phyloP scores from a whole-genome alignment of 2,888 invertebrate genomes.

The Biston stratarius region DNA sequence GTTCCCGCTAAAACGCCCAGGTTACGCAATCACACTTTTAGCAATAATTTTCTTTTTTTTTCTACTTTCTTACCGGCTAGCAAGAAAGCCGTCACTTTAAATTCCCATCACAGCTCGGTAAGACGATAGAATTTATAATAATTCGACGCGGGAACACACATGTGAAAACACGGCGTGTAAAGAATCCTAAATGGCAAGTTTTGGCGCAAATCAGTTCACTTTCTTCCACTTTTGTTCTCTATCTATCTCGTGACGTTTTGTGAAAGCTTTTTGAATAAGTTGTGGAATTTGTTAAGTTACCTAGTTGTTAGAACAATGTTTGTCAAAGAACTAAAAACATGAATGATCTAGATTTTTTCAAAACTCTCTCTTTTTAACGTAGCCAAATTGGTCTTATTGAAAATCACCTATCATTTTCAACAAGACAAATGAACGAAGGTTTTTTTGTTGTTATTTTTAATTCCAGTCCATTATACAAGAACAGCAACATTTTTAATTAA shows the following conservation, averaged over 20 bases:
- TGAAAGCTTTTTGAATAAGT: conserved; percentile 47
- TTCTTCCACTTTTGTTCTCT: conserved; percentile 52
- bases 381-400: no score
- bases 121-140: conserved; percentile 72
- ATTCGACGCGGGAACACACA: conserved; percentile 57
- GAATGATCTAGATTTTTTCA: no score
- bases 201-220: conserved; percentile 49
- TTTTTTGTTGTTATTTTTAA: no score
- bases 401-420: no score
- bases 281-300: not conserved
- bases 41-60: conserved; percentile 24
- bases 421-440: no score
- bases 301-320: no score
- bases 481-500: no score
- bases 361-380: no score
- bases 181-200: conserved; percentile 63
- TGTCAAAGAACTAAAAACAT: no score
- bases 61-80: conserved; percentile 57
- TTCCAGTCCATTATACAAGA: no score
- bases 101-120: conserved; percentile 44
- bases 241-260: conserved; percentile 48
- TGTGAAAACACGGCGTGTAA: conserved; percentile 72
- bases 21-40: conserved; percentile 6
- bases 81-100: conserved; percentile 61
- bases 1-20: no score